Evolutionary conservation across 2,888 invertebrate genomes (phyloP), one percentile per base, ranked within the genome.

Genomic region (Heliconius charithonia): DNA sequence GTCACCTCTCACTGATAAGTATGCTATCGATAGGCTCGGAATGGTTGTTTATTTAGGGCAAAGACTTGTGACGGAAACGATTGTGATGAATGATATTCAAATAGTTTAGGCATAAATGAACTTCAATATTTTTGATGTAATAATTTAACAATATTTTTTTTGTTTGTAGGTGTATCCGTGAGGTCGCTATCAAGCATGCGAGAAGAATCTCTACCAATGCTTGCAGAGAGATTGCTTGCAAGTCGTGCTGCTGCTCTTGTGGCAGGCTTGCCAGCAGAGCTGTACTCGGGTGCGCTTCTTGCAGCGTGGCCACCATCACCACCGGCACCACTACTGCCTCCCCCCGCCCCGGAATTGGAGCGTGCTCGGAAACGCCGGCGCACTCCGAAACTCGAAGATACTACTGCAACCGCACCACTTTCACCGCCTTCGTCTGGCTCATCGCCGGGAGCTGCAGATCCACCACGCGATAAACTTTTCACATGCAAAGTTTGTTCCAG

Each of bases 401-500:
- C 89, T 65, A 81, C 89, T 1, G 85, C 92, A n/a, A 82, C 85
- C 77, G 94, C 86, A 63, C 92, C 88, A 0, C 93, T 89, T 77
- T 95, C 89, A 75, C 95, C 88, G 67, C 94, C 87, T 84, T 94
- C 91, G 89, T 96, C 87, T 86, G 96, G 86, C 90, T 94, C 94
- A 9, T 94, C 94, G 0, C 95, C 95, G 16, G 94, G 94, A 10
- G 94, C 95, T 37, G 85, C 94, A 22, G 95, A 95, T 76, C 93
- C 95, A 0, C 95, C 96, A 0, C 94, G 97, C 19, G 98, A 98
- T 87, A 98, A 98, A 89, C 97, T 97, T 79, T 98, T 98, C 93
- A 98, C 97, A 37, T 99, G 98, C 91, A 97, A 97, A 86, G 95
- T 98, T 71, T 98, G 98, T 94, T 97, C 97, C 81, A 96, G 98